Evolutionary conservation across 2,888 invertebrate species (phyloP), one percentile per base, ranked within the genome.

Genomic region (Ormyrus labotus): DNA sequence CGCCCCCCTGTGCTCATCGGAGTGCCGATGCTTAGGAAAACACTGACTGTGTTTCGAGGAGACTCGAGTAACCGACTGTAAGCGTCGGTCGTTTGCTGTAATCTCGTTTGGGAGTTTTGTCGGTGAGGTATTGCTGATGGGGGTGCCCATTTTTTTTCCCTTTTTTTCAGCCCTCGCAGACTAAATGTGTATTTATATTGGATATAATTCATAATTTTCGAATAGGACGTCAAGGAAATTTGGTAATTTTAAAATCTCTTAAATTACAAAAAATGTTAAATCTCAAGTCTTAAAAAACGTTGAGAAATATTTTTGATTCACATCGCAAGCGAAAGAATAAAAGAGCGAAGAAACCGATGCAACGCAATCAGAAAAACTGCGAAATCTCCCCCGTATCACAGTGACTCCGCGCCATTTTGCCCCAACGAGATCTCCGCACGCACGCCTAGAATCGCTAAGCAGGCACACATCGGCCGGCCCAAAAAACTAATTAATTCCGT

Each of bases 21-120:
- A 34, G 34, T 4, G 34, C 34, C 34, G 34, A 34, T n/a, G 73
- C 64, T 53, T 65, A 48, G 74, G 74, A 74, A 73, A 73, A 73
- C 64, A 73, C 58, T 9, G 51, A n/a, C 13, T 45, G 45, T 10
- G 51, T 51, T 45, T 55, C 34, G 48, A 53, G 45, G 64, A 64
- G 60, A 69, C 81, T 76, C 82, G 84, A 84, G 86, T 87, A 87
- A 87, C 34, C 34, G 34, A 34, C 34, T 34, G 34, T 87, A 86
- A 88, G 87, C 86, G 87, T 87, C 86, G 85, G 84, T 84, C 84
- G 84, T 85, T 84, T 83, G 85, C 85, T 87, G 85, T 89, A 88
- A 89, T 89, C 89, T 88, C 85, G 87, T 89, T 88, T 85, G 84
- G 86, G 84, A 84, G 84, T 85, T 85, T 85, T 79, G 76, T 81